Evolutionary conservation across 1,140 invertebrate species (phyloP), one percentile per base, ranked within the genome.

Genomic region (Episyrphus balteatus): DNA sequence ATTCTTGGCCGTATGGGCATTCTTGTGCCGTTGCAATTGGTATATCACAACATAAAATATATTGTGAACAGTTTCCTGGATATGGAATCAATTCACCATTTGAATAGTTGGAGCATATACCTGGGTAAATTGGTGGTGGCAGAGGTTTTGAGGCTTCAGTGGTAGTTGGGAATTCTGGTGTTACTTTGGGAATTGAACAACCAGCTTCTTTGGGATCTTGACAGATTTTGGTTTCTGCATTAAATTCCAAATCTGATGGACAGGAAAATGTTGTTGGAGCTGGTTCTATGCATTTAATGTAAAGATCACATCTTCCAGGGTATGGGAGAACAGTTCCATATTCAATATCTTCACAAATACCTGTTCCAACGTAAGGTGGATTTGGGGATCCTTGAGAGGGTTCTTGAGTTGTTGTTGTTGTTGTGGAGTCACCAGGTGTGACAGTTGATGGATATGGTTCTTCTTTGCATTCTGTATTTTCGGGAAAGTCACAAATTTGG

Each of bases 181-280:
- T 26, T 26, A 26, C 21, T 26, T 8, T 26, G 3, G 21, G 21
- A 26, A 26, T 26, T 26, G 21, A 26, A 8, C 21, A 26, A 26
- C 21, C 21, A 26, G 21, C 21, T 26, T 26, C 21, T 26, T 26
- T 8, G 3, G 8, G 8, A 5, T 26, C 8, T 8, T 26, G 21
- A 45, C 59, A 61, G 5, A 61, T 61, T 17, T 55, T 42, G 5
- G 54, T 37, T 40, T 43, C 14, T 0, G 46, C 41, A 39, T 54
- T 61, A 19, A 63, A 63, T 52, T 55, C 61, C 6, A 44, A 55
- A 3, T 49, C 48, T 1, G 51, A 41, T 6, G 46, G 44, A 36
- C 61, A 63, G 33, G 59, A 54, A 51, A 63, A 63, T 1, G 52
- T 61, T 18, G 63, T 49, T 15, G 61, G 61, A 36, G 59, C 59